phyloP scores from a whole-genome alignment of 2,888 invertebrate genomes.

The Clusia tigrina region DNA sequence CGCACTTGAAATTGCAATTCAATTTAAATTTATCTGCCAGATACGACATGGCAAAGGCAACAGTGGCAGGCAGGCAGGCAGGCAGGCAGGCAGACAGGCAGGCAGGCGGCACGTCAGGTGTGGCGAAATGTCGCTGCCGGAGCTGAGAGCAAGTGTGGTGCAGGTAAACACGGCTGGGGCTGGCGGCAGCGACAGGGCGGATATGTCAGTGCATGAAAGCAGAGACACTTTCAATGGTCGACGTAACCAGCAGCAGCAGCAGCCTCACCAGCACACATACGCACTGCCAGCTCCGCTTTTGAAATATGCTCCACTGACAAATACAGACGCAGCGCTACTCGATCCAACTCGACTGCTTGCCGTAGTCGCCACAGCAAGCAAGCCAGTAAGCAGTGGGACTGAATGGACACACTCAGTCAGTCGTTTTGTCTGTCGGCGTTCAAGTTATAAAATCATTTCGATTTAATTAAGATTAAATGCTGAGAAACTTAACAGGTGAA shows the following conservation, averaged over 20 bases:
- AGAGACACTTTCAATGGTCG: neutral
- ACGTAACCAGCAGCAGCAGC: neutral
- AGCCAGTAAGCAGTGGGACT: neutral
- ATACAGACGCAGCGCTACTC: neutral
- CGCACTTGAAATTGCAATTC: constrained; percentile 24
- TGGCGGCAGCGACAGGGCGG: too few relatives aligned
- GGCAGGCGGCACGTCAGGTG: neutral
- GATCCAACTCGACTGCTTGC: neutral
- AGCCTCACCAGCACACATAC: neutral
- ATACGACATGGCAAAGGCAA: constrained; percentile 25
- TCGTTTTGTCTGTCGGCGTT: neutral
- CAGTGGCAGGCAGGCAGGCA: neutral
- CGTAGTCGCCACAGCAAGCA: neutral
- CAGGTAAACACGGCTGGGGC: neutral
- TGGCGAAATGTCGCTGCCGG: neutral
- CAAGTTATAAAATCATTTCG: constrained; percentile 40
- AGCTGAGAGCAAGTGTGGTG: neutral
- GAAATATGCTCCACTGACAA: neutral
- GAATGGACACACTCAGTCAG: neutral
- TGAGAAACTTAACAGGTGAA: constrained; percentile 46
- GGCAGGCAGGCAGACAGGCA: neutral
- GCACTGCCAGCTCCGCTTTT: neutral
- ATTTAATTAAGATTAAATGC: constrained; percentile 49
- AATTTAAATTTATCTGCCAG: constrained; percentile 37
- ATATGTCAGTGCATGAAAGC: too few relatives aligned